Conservation (phyloP, 37 sponge, comb jelly and placozoan species). For the Cliona cf. orientalis region DNA sequence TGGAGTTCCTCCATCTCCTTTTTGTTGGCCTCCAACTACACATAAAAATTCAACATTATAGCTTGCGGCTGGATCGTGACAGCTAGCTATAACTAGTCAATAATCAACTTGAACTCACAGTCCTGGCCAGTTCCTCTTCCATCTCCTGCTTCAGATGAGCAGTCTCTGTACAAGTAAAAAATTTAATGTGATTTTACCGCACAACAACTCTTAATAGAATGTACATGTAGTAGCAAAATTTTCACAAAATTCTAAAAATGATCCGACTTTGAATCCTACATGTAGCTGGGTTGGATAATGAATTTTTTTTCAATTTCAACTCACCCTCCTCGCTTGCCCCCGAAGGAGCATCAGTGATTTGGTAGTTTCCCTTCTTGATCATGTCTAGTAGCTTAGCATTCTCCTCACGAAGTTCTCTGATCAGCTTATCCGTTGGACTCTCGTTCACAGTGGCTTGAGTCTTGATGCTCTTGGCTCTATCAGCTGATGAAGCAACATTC, state of each 20-base stretch:
- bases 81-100: not conserved
- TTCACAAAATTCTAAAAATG: not conserved
- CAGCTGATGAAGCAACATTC: slow-evolving; percentile 46
- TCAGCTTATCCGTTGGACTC: slow-evolving; percentile 76
- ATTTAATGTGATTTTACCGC: not conserved
- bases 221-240: not conserved
- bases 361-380: slow-evolving; percentile 38
- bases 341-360: not conserved
- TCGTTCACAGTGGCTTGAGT: slow-evolving; percentile 76
- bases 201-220: not conserved
- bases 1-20: slow-evolving; percentile 66
- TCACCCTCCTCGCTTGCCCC: slow-evolving; percentile 36
- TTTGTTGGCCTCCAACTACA: slow-evolving; percentile 52
- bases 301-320: not conserved
- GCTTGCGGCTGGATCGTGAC: not conserved
- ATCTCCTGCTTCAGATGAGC: slow-evolving; percentile 46
- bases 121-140: slow-evolving; percentile 63
- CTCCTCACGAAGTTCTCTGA: slow-evolving; percentile 77
- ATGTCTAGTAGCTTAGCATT: slow-evolving; percentile 57
- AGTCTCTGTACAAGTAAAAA: slow-evolving; percentile 41
- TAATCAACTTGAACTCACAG: slow-evolving; percentile 11
- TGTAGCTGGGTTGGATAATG: too few relatives aligned
- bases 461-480: slow-evolving; percentile 74
- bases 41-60: slow-evolving; percentile 5
- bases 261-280: not conserved